Evolutionary conservation across 2,113 vertebrate genomes (phyloP).

Genomic region (Todiramphus saurophagus): DNA sequence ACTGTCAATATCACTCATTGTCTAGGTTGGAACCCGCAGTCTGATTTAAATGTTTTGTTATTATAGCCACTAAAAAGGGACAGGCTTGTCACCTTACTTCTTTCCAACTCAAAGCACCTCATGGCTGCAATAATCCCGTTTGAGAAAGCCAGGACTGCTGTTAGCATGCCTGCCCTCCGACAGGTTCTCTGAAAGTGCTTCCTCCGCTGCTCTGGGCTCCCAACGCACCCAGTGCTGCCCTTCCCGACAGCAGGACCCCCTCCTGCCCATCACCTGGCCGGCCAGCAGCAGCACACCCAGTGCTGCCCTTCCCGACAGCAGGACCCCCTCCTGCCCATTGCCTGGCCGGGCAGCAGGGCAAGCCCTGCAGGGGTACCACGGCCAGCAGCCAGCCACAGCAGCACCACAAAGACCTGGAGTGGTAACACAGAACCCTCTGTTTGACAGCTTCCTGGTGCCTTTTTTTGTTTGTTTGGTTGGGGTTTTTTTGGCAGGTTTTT

Average conservation of each 20-base stretch:
- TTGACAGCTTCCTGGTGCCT: accelerated
- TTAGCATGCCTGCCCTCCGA: accelerated
- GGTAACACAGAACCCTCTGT: accelerated
- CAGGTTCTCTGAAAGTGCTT: accelerated
- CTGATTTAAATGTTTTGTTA: not conserved
- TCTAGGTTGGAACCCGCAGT: accelerated
- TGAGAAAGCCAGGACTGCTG: accelerated
- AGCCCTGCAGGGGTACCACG: accelerated
- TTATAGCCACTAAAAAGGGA: accelerated
- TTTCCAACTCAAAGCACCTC: accelerated
- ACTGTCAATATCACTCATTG: accelerated
- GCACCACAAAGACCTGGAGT: accelerated
- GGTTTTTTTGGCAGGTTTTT: no score
- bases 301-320: not conserved
- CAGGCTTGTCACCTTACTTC: accelerated
- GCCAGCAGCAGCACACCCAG: no score
- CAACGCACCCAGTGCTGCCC: no score
- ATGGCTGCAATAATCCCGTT: accelerated
- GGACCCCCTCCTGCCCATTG: not conserved
- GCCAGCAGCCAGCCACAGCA: accelerated
- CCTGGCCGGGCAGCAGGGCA: not conserved
- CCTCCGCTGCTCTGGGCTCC: no score
- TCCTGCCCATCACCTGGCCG: not conserved
- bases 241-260: not conserved
- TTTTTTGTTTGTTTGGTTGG: not conserved